A percentile compares a stretch with the other conserved stretches of the same genome.
phyloP scores from a whole-genome alignment of 2,797 vertebrate species.

The Moxostoma hubbsi region DNA sequence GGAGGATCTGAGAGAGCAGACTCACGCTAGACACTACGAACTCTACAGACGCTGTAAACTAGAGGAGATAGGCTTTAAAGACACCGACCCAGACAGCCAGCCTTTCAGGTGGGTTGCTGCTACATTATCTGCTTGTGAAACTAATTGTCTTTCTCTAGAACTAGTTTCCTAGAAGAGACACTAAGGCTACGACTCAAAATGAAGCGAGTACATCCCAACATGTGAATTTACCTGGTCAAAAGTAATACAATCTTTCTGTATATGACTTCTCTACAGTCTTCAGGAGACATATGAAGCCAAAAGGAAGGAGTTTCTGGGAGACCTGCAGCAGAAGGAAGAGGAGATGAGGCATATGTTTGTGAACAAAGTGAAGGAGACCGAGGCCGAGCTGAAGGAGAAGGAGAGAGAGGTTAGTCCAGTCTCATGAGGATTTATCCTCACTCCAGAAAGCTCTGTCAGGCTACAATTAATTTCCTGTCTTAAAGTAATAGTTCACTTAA shows the following conservation, averaged over 20 bases:
- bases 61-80: slow-evolving; percentile 99
- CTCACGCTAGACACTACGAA: slow-evolving; percentile 96
- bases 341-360: slow-evolving; percentile 99
- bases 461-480: too few species aligned
- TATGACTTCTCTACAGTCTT: slow-evolving; percentile 75
- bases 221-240: background rate
- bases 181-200: background rate
- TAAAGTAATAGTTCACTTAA: too few species aligned
- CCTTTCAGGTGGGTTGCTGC: slow-evolving; percentile 87
- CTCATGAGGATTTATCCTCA: background rate
- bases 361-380: slow-evolving; percentile 97
- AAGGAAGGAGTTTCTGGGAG: slow-evolving; percentile 94
- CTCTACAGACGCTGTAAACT: slow-evolving; percentile 96
- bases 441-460: too few species aligned
- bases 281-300: slow-evolving; percentile 98
- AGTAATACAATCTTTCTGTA: background rate
- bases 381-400: slow-evolving; percentile 95
- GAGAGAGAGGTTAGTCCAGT: slow-evolving; percentile 88
- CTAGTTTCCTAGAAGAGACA: background rate
- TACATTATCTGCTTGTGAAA: slow-evolving; percentile 4
- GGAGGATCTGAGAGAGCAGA: slow-evolving; percentile 98
- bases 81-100: slow-evolving; percentile 94
- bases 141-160: background rate
- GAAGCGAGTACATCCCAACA: background rate
- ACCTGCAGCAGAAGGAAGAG: slow-evolving; percentile 96